phyloP scores from a whole-genome alignment of 1,140 invertebrate species.

The Bombus pyrosoma region DNA sequence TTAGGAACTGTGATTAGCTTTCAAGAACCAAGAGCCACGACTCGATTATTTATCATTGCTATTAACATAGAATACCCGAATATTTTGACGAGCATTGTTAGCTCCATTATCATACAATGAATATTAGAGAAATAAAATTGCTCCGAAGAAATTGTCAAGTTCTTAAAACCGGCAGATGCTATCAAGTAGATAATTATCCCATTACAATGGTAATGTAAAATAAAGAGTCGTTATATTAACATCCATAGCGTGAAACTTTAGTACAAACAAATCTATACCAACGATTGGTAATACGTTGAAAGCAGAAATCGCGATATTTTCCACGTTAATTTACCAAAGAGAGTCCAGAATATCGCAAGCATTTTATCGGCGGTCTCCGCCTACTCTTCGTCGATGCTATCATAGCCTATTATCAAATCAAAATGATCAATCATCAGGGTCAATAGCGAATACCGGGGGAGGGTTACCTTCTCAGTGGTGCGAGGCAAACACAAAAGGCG shows the following conservation, averaged over 20 bases:
- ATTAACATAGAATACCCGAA: too few relatives aligned
- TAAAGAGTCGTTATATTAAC: too few relatives aligned
- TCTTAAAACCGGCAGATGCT: too few relatives aligned
- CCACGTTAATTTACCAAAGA: conserved; percentile 3
- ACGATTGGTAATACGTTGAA: background rate
- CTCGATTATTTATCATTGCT: too few relatives aligned
- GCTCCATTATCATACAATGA: too few relatives aligned
- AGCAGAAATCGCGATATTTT: background rate
- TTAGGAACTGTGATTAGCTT: too few relatives aligned
- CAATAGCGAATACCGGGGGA: conserved; percentile 54
- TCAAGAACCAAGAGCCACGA: too few relatives aligned
- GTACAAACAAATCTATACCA: background rate
- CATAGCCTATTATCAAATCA: conserved; percentile 58
- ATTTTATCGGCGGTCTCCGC: conserved; percentile 20
- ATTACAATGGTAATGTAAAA: too few relatives aligned
- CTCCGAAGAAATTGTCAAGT: too few relatives aligned
- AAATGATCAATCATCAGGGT: conserved; percentile 64
- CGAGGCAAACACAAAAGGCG: conserved; percentile 61
- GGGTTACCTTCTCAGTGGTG: conserved; percentile 50
- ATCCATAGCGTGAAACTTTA: background rate
- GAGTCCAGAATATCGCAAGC: background rate
- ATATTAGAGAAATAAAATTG: too few relatives aligned
- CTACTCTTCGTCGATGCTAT: conserved; percentile 21
- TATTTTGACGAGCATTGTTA: too few relatives aligned
- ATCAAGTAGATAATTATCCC: too few relatives aligned